Evolutionary conservation across 1,140 invertebrate genomes (phyloP).

Genomic region (Holotrichia oblita): DNA sequence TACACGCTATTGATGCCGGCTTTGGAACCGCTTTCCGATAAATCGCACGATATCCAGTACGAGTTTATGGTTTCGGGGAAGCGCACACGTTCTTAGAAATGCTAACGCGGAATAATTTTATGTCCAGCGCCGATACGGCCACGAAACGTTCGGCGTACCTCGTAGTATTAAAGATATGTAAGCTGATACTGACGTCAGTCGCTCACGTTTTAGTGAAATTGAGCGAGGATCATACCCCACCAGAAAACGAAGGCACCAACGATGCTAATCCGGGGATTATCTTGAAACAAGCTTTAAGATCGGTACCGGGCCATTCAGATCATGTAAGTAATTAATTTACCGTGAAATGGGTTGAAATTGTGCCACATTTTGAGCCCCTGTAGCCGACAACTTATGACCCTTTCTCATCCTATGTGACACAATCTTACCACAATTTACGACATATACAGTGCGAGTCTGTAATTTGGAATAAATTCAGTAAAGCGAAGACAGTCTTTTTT

Average conservation of each 20-base stretch:
- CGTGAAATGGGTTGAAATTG: no score
- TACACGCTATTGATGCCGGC: slow-evolving; percentile 94
- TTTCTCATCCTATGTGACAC: no score
- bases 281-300: slow-evolving; percentile 76
- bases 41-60: slow-evolving; percentile 86
- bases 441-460: no score
- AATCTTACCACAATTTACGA: no score
- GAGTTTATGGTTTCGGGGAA: slow-evolving; percentile 88
- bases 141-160: slow-evolving; percentile 88
- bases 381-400: no score
- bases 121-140: slow-evolving; percentile 81
- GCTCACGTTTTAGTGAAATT: slow-evolving; percentile 78
- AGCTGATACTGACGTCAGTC: slow-evolving; percentile 87
- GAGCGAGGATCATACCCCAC: slow-evolving; percentile 65
- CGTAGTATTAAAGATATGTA: slow-evolving; percentile 87
- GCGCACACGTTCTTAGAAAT: slow-evolving; percentile 84
- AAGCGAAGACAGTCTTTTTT: no score
- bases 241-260: slow-evolving; percentile 59
- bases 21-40: slow-evolving; percentile 81
- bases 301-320: slow-evolving; percentile 76
- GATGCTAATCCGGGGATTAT: slow-evolving; percentile 66
- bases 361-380: no score
- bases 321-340: slow-evolving; percentile 50
- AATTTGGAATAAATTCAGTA: no score
- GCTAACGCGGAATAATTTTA: slow-evolving; percentile 88